phyloP scores from a whole-genome alignment of 2,888 invertebrate species.

The Lepidonotus clava region DNA sequence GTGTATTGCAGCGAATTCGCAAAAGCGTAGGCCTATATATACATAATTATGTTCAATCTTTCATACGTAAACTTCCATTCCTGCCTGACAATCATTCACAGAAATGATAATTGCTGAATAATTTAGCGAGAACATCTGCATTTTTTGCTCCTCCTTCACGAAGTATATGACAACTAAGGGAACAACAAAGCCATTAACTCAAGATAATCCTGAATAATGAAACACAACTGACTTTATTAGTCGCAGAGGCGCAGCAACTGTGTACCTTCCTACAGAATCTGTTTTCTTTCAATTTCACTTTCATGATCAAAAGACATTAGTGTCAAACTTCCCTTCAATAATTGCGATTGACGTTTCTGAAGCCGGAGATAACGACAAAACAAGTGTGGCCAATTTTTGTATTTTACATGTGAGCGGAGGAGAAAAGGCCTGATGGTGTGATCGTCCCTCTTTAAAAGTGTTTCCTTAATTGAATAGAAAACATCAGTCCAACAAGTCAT shows the following conservation, averaged over 20 bases:
- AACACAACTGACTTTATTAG: background rate
- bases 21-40: no score
- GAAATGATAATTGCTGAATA: no score
- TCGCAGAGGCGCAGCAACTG: no score
- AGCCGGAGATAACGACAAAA: conserved; percentile 5
- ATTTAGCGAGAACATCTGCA: no score
- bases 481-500: conserved; percentile 38
- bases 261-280: background rate
- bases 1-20: no score
- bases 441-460: conserved; percentile 29
- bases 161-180: background rate
- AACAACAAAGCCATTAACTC: background rate
- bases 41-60: no score
- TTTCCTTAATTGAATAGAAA: conserved; percentile 52
- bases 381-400: conserved; percentile 25
- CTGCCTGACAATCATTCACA: no score
- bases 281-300: background rate
- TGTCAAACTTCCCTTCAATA: conserved; percentile 5
- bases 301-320: conserved; percentile 42
- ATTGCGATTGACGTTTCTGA: background rate
- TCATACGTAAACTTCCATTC: no score
- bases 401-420: conserved; percentile 14
- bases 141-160: no score
- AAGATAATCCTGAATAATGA: background rate
- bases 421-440: conserved; percentile 24